Percentiles rank a stretch among this genome's conserved stretches.
phyloP scores from a whole-genome alignment of 2,797 vertebrate genomes.

The Brotula barbata region DNA sequence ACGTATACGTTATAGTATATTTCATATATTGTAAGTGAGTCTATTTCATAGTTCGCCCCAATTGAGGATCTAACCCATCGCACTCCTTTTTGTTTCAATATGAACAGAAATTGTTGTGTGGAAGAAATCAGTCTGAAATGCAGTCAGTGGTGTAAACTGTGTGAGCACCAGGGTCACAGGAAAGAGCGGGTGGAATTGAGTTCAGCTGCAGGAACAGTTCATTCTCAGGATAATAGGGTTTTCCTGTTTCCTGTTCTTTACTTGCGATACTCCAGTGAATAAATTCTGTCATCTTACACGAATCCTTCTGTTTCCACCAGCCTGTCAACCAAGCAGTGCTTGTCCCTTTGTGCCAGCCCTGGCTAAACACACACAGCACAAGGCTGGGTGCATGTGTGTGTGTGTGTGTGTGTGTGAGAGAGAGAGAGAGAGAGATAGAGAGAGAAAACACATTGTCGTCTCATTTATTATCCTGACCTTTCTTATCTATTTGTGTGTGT shows the following conservation, averaged over 20 bases:
- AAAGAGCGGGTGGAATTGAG: slow-evolving; percentile 10
- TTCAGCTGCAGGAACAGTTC: slow-evolving; percentile 19
- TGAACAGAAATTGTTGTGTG: no score
- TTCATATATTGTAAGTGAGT: no score
- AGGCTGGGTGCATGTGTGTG: neutral
- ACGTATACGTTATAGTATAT: no score
- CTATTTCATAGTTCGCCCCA: no score
- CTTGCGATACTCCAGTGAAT: slow-evolving; percentile 36
- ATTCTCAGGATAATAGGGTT: slow-evolving; percentile 21
- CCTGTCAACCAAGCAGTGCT: slow-evolving; percentile 33
- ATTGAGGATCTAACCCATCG: no score
- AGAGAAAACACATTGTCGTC: no score
- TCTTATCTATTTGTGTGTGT: slow-evolving; percentile 1
- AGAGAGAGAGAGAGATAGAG: no score
- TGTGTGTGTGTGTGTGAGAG: neutral
- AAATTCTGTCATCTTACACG: slow-evolving; percentile 41
- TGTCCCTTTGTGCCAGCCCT: slow-evolving; percentile 39
- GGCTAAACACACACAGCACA: no score
- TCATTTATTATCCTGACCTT: slow-evolving; percentile 7
- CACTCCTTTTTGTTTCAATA: no score
- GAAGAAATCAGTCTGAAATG: no score
- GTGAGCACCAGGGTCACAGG: neutral
- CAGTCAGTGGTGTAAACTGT: no score
- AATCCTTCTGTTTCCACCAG: slow-evolving; percentile 43
- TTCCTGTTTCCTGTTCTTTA: slow-evolving; percentile 13